Conservation (phyloP, 2,888 invertebrate species). For the Caenorhabditis macrosperma region DNA sequence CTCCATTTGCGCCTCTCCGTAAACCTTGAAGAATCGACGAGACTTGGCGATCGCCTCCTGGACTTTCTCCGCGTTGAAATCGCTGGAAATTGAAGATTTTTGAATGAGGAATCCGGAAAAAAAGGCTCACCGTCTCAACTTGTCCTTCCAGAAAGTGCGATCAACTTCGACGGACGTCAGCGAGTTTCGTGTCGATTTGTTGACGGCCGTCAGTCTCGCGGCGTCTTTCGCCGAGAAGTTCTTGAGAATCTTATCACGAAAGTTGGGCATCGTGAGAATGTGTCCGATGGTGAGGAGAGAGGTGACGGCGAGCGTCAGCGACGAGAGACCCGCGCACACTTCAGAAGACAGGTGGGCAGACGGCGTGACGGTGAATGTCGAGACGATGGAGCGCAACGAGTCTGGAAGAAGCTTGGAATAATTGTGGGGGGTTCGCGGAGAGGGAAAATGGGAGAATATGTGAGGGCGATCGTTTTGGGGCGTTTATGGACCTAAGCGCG, state of each 20-base stretch:
- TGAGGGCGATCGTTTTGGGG: too few relatives aligned
- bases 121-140: not conserved
- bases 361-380: constrained; percentile 27
- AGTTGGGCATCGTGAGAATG: constrained; percentile 21
- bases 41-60: constrained; percentile 19
- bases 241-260: constrained; percentile 28
- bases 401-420: constrained; percentile 28
- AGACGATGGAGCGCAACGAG: constrained; percentile 34
- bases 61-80: constrained; percentile 31
- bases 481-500: too few relatives aligned
- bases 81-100: constrained; percentile 9
- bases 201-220: constrained; percentile 1
- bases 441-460: too few relatives aligned
- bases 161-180: constrained; percentile 35
- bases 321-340: constrained; percentile 8
- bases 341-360: constrained; percentile 17
- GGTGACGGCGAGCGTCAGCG: constrained; percentile 21
- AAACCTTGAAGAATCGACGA: constrained; percentile 24
- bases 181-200: not conserved
- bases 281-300: constrained; percentile 28
- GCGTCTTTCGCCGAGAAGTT: constrained; percentile 4
- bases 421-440: too few relatives aligned
- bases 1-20: constrained; percentile 13
- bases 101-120: too few relatives aligned
- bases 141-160: constrained; percentile 42